phyloP scores from a whole-genome alignment of 2,888 invertebrate genomes.

The Eudasyphora cyanicolor region DNA sequence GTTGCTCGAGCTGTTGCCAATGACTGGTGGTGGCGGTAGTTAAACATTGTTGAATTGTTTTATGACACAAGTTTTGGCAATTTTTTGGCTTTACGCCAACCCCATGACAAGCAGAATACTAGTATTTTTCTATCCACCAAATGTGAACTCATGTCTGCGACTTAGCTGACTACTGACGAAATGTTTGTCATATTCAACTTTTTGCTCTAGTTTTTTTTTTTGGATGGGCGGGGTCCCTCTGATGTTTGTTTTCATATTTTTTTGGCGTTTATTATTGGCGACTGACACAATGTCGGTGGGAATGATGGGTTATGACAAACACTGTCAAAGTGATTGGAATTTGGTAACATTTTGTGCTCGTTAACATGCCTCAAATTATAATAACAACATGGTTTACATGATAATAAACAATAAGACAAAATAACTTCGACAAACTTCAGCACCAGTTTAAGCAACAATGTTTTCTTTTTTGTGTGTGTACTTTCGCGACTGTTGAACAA shows the following conservation, averaged over 20 bases:
- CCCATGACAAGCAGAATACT: neutral
- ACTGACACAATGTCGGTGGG: neutral
- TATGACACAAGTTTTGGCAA: constrained; percentile 45
- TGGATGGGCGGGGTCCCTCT: neutral
- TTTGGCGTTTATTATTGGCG: neutral
- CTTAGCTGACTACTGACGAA: constrained; percentile 18
- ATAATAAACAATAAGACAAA: constrained; percentile 48
- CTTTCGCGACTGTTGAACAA: neutral
- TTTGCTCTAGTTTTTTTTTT: neutral
- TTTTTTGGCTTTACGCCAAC: constrained; percentile 22
- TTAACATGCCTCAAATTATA: constrained; percentile 71
- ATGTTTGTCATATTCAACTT: constrained; percentile 34
- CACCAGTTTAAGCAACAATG: constrained; percentile 3
- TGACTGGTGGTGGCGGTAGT: neutral
- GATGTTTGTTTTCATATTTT: constrained; percentile 22
- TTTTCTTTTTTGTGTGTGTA: neutral
- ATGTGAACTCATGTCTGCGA: neutral
- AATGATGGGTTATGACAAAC: constrained; percentile 60
- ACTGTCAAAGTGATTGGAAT: constrained; percentile 72
- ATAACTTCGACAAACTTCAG: neutral
- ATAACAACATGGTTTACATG: constrained; percentile 43
- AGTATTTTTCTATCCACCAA: neutral
- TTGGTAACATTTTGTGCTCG: constrained; percentile 74
- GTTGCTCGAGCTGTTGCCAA: neutral
- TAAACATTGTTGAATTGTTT: constrained; percentile 7